Conservation (phyloP, 2,888 invertebrate genomes). For the Pardosa pseudoannulata region DNA sequence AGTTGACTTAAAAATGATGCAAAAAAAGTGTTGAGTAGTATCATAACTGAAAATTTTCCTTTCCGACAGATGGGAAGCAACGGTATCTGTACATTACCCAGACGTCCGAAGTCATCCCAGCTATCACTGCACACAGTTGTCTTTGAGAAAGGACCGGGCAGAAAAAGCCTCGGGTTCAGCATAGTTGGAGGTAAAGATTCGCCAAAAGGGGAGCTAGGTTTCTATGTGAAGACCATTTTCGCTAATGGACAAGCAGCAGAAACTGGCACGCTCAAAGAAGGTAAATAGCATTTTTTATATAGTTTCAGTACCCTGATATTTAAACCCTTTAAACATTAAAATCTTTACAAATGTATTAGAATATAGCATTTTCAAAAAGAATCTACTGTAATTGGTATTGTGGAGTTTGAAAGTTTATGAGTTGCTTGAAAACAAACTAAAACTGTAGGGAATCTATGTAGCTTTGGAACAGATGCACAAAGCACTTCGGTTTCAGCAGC, state of each 20-base stretch:
- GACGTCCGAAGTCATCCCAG: slow-evolving; percentile 75
- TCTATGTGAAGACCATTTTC: slow-evolving; percentile 92
- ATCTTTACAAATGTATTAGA: too few species aligned
- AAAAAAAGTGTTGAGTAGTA: too few species aligned
- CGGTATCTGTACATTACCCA: slow-evolving; percentile 75
- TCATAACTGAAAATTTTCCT: background rate
- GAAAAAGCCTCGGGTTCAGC: slow-evolving; percentile 91
- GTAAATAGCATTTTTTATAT: slow-evolving; percentile 79
- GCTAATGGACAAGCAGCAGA: slow-evolving; percentile 91
- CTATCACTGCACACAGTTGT: slow-evolving; percentile 80
- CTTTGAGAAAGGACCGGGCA: slow-evolving; percentile 89
- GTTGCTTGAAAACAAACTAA: too few species aligned
- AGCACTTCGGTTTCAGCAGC: too few species aligned
- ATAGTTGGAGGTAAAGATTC: slow-evolving; percentile 93
- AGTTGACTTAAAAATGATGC: too few species aligned
- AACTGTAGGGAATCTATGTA: too few species aligned
- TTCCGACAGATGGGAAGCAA: slow-evolving; percentile 70
- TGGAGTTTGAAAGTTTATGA: too few species aligned
- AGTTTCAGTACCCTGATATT: too few species aligned
- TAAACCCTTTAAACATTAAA: too few species aligned
- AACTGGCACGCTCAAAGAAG: slow-evolving; percentile 89
- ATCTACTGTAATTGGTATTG: too few species aligned
- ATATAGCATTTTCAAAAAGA: too few species aligned
- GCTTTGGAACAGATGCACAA: too few species aligned
- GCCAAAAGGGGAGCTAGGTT: slow-evolving; percentile 91